Conservation (phyloP, 2,113 vertebrate genomes). For the Alligator sinensis region DNA sequence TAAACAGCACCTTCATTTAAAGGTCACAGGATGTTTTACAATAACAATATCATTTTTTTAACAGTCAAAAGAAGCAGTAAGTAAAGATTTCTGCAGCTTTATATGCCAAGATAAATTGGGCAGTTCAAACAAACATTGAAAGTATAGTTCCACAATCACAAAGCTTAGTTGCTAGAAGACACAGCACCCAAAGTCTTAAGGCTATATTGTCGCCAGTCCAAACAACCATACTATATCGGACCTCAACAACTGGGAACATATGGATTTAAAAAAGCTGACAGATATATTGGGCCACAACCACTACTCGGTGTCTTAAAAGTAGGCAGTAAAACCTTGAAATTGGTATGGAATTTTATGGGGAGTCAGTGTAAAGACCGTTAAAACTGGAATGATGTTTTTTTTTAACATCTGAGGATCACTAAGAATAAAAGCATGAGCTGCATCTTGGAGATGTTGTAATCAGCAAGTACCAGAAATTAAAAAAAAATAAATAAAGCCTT, state of each 20-base stretch:
- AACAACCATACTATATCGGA: background rate
- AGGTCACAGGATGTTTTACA: background rate
- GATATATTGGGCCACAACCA: background rate
- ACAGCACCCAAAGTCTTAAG: background rate
- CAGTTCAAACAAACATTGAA: background rate
- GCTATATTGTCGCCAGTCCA: background rate
- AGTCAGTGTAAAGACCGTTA: background rate
- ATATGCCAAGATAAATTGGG: background rate
- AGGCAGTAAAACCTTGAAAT: background rate
- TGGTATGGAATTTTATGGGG: background rate
- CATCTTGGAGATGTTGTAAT: background rate
- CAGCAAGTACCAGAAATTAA: background rate
- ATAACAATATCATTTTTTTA: background rate
- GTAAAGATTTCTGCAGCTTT: background rate
- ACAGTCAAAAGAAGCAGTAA: background rate
- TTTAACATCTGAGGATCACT: background rate
- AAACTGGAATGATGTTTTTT: background rate
- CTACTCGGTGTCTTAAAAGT: background rate
- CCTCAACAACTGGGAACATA: background rate
- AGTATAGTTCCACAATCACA: background rate
- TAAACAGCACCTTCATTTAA: background rate
- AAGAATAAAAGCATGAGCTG: background rate
- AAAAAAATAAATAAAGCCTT: accelerated
- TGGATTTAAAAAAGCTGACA: background rate
- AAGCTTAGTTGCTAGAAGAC: background rate